Evolutionary conservation across 2,113 vertebrate species (phyloP).

Genomic region (Corapipo altera): DNA sequence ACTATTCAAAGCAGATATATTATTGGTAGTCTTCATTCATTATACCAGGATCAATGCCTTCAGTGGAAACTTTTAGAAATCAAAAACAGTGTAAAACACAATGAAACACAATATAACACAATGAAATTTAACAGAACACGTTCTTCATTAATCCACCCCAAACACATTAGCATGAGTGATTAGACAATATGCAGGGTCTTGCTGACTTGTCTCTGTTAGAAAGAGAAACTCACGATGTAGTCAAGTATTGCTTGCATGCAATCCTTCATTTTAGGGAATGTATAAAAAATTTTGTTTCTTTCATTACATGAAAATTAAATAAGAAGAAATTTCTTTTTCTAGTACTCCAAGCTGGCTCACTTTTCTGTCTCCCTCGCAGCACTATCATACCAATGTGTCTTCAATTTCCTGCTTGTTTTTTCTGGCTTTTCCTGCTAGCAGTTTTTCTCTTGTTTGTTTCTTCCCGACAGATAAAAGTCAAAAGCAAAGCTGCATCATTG

Average conservation of each 20-base stretch:
- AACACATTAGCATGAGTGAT: neutral
- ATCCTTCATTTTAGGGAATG: neutral
- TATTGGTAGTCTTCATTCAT: neutral
- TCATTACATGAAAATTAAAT: neutral
- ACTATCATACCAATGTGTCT: neutral
- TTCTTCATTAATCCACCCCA: neutral
- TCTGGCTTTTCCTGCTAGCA: neutral
- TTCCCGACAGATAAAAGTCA: neutral
- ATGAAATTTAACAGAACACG: neutral
- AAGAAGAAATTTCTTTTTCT: neutral
- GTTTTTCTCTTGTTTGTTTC: neutral
- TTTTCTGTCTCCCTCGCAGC: neutral
- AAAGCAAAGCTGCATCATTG: fast-evolving
- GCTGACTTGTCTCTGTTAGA: neutral
- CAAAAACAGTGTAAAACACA: neutral
- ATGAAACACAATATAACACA: neutral
- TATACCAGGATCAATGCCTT: neutral
- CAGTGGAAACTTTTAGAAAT: neutral
- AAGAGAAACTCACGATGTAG: neutral
- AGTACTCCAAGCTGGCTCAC: neutral
- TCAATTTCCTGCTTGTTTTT: neutral
- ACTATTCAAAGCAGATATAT: neutral
- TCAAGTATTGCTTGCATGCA: neutral
- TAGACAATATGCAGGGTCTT: neutral
- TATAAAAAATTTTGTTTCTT: neutral